These are phyloP conservation scores for Harpegnathos saltator DNA, from an alignment of 1,140 invertebrate species.

Conservation along the genomic window DNA sequence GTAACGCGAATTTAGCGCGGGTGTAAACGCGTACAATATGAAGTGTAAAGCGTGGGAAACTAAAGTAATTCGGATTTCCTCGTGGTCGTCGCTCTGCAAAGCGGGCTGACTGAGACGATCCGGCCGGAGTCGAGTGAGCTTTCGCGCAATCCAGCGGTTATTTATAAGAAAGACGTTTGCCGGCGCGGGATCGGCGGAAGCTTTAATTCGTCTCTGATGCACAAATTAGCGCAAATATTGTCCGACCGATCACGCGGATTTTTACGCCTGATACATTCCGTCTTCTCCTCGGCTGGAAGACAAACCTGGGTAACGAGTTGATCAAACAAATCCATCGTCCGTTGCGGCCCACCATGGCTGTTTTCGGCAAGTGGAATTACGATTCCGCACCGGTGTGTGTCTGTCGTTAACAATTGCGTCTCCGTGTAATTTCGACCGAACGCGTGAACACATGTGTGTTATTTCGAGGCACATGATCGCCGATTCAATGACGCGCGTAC, in stretches of 20 bases:
- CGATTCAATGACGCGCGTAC: neutral
- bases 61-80: too few relatives aligned
- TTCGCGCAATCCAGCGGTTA: neutral
- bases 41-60: too few relatives aligned
- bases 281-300: neutral
- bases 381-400: neutral
- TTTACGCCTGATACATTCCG: neutral
- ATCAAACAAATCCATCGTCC: slow-evolving; percentile 40
- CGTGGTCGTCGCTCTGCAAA: too few relatives aligned
- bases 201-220: slow-evolving; percentile 27
- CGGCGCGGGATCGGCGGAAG: neutral
- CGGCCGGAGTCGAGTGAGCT: neutral
- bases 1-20: too few relatives aligned
- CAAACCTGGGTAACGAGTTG: slow-evolving; percentile 18
- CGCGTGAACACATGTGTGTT: neutral
- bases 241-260: slow-evolving; percentile 29
- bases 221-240: slow-evolving; percentile 36
- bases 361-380: neutral
- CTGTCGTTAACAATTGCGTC: neutral
- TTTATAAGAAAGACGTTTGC: slow-evolving; percentile 39
- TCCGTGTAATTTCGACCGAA: neutral
- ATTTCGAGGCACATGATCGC: neutral
- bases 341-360: neutral
- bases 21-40: too few relatives aligned
- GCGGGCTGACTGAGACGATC: too few relatives aligned